Evolutionary conservation across 2,113 vertebrate species (phyloP).

Genomic region (Phalacrocorax brasilianus): DNA sequence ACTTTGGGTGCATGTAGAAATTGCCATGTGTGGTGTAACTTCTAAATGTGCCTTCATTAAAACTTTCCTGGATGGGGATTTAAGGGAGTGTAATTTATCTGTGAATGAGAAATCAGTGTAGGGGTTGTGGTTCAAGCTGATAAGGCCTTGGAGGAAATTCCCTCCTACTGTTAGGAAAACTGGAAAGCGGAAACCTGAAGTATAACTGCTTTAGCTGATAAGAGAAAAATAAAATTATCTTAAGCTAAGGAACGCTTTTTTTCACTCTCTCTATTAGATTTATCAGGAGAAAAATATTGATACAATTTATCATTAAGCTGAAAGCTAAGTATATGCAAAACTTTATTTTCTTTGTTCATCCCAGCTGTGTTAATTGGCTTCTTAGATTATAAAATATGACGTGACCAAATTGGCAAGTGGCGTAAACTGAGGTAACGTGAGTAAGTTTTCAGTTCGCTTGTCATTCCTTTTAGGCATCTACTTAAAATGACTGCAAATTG

Average conservation of each 20-base stretch:
- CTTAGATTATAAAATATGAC: slow-evolving; percentile 25
- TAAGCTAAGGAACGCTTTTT: background rate
- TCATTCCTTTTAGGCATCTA: background rate
- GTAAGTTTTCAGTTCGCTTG: slow-evolving; percentile 33
- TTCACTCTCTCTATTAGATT: background rate
- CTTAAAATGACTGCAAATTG: slow-evolving; percentile 21
- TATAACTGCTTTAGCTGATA: slow-evolving; percentile 64
- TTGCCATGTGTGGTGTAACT: background rate
- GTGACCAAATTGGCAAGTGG: slow-evolving; percentile 23
- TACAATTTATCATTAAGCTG: slow-evolving; percentile 1
- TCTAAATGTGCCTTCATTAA: slow-evolving; percentile 31
- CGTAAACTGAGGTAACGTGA: background rate
- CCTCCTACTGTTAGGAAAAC: slow-evolving; percentile 71
- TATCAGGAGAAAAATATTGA: slow-evolving; percentile 40
- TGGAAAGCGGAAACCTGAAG: slow-evolving; percentile 66
- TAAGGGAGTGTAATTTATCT: slow-evolving; percentile 60
- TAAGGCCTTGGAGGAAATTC: slow-evolving; percentile 79
- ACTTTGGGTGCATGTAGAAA: background rate
- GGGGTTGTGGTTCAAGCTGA: slow-evolving; percentile 77
- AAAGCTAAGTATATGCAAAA: background rate
- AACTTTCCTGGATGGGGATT: slow-evolving; percentile 18
- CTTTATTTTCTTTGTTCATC: background rate
- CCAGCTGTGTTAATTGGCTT: slow-evolving; percentile 38
- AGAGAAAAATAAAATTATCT: slow-evolving; percentile 64
- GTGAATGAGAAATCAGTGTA: slow-evolving; percentile 45